Conservation (phyloP, 2,888 invertebrate species). For the Cremastobaeus sp. region DNA sequence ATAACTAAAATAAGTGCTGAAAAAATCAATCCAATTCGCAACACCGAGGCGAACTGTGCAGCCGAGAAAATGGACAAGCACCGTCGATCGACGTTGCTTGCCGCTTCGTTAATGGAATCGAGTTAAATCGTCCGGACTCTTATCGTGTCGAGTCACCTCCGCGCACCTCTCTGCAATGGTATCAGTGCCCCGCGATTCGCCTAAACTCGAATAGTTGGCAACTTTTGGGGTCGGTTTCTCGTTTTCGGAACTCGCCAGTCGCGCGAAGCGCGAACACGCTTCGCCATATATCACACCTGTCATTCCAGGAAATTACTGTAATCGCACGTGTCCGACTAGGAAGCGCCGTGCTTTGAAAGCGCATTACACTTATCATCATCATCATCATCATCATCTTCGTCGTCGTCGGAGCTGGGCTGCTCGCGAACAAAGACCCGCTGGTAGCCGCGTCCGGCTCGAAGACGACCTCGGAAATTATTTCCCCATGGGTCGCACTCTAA, state of each 20-base stretch:
- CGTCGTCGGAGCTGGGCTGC: conserved; percentile 14
- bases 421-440: conserved; percentile 9
- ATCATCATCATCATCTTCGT: no score
- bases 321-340: conserved; percentile 45
- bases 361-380: conserved; percentile 59
- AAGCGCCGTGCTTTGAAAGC: conserved; percentile 45
- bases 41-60: conserved; percentile 57
- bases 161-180: conserved; percentile 39
- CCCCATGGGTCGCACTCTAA: no score
- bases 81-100: conserved; percentile 65
- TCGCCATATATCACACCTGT: conserved; percentile 50
- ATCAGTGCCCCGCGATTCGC: conserved; percentile 12
- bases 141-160: conserved; percentile 61
- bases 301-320: conserved; percentile 58
- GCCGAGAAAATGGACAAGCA: conserved; percentile 58
- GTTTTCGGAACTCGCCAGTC: conserved; percentile 15
- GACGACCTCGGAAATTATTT: no score
- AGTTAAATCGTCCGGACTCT: conserved; percentile 64
- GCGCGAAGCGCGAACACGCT: conserved; percentile 30
- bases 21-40: conserved; percentile 56
- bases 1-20: conserved; percentile 60
- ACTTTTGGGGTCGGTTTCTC: conserved; percentile 45
- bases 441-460: no score
- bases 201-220: conserved; percentile 53
- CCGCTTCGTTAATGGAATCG: conserved; percentile 64